Base-by-base conservation (phyloP, 1,140 invertebrate genomes). In the Meteorus sp. region DNA sequence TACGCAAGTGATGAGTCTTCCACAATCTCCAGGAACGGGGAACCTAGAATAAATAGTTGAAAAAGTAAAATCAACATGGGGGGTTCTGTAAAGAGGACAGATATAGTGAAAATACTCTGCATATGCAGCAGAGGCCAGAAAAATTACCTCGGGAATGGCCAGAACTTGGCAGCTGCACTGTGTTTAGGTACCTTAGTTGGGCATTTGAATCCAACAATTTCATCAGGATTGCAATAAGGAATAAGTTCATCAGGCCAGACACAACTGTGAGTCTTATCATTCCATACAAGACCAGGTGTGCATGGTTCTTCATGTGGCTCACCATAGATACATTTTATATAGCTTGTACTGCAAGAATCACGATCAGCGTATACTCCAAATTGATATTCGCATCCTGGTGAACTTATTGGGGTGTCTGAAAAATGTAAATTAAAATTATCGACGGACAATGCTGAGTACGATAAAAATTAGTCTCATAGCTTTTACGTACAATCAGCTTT, bases 181-280 rank as follows among this genome's bases (percentile, higher is more conserved):
- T 89, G 82, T n/a, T 89, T 82, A 59, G 90, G 89, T 31, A 92
- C 84, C 72, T 93, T 90, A 1, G 86, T 85, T 7, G 93, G 93
- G 66, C 90, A 92, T 67, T 90, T 91, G 82, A 92, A 92, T 54
- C 90, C 90, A 50, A 92, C 85, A 47, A 92, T 86, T 64, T 86
- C 87, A 85, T 94, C 92, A 47, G 92, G 91, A 72, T 93, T 92
- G 79, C 93, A 96, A 68, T 84, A 86, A 39, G 92, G 90, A 35
- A 92, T 77, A 0, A 95, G 82, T 45, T 93, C 85, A 82, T 97
- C 94, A 7, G 94, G 93, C 93, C 93, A 97, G 71, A 95, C 94
- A 83, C 94, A 97, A 19, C 86, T 86, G 68, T 96, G 93, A 43
- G 85, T 92, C 61, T 89, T 88, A 19, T 91, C 88, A 69, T 96